These are phyloP conservation scores for Dusona sp. DNA, from an alignment of 2,888 invertebrate species.

Conservation along the genomic window DNA sequence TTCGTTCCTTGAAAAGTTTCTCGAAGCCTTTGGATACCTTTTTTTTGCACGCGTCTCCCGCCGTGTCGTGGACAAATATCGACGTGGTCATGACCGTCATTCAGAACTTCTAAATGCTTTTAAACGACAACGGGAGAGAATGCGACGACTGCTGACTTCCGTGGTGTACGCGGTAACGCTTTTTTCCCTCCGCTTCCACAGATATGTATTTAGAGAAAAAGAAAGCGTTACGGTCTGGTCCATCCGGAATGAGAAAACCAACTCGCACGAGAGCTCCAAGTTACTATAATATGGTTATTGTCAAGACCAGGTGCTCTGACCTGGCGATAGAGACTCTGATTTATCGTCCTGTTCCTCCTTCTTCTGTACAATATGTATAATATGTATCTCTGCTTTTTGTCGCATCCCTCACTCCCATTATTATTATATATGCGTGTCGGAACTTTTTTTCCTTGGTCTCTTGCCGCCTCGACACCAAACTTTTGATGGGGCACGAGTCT, in stretches of 20 bases:
- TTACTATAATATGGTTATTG: conserved; percentile 14
- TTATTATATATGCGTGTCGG: background rate
- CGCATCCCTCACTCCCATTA: conserved; percentile 61
- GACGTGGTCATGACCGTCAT: conserved; percentile 56
- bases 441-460: background rate
- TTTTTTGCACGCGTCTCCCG: conserved; percentile 49
- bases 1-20: background rate
- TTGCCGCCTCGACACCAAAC: background rate
- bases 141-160: conserved; percentile 64
- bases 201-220: background rate
- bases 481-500: conserved; percentile 47
- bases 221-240: conserved; percentile 24
- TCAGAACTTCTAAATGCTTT: conserved; percentile 65
- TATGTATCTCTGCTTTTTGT: conserved; percentile 23
- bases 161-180: conserved; percentile 53
- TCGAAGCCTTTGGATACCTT: conserved; percentile 33
- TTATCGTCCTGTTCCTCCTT: conserved; percentile 62
- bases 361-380: conserved; percentile 11
- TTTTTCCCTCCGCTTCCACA: conserved; percentile 46
- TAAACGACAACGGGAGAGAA: conserved; percentile 60
- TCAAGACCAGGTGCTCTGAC: conserved; percentile 63
- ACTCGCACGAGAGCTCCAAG: conserved; percentile 12
- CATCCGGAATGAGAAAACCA: conserved; percentile 13
- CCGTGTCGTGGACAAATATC: conserved; percentile 63
- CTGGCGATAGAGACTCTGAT: conserved; percentile 61